phyloP scores from a whole-genome alignment of 2,888 invertebrate species.

The Latrodectus hesperus region DNA sequence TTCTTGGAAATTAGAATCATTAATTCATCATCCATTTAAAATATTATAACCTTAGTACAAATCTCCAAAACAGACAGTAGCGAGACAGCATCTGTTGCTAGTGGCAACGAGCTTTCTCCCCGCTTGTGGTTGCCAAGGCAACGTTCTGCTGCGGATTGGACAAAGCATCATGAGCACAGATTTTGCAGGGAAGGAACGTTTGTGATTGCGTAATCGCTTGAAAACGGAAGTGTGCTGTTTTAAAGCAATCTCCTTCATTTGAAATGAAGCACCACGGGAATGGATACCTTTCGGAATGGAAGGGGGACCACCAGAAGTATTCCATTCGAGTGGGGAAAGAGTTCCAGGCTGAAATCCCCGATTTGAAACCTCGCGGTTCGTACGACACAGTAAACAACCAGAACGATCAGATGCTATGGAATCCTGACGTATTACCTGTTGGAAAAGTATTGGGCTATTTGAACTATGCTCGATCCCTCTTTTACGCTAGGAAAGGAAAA shows the following conservation, averaged over 20 bases:
- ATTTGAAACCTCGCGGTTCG: background rate
- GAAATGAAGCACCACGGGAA: background rate
- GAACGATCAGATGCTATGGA: background rate
- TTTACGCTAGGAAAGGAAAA: background rate
- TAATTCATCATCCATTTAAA: too few species aligned
- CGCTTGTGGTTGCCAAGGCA: too few species aligned
- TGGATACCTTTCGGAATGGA: background rate
- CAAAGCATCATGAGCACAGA: too few species aligned
- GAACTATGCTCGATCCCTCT: background rate
- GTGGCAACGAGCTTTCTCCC: too few species aligned
- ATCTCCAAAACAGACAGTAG: too few species aligned
- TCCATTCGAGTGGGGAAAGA: background rate
- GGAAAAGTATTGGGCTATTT: conserved; percentile 13
- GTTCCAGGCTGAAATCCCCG: conserved; percentile 21
- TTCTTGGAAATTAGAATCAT: too few species aligned
- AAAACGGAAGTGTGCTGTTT: too few species aligned
- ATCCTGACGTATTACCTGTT: conserved; percentile 5
- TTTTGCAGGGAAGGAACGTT: too few species aligned
- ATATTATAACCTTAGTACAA: too few species aligned
- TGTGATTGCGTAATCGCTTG: too few species aligned
- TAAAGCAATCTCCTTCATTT: background rate
- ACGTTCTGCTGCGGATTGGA: too few species aligned
- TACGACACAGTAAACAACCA: background rate
- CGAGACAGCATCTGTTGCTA: too few species aligned
- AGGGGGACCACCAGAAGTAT: background rate